Conservation (phyloP, 1,140 invertebrate species). For the Conus ventricosus region DNA sequence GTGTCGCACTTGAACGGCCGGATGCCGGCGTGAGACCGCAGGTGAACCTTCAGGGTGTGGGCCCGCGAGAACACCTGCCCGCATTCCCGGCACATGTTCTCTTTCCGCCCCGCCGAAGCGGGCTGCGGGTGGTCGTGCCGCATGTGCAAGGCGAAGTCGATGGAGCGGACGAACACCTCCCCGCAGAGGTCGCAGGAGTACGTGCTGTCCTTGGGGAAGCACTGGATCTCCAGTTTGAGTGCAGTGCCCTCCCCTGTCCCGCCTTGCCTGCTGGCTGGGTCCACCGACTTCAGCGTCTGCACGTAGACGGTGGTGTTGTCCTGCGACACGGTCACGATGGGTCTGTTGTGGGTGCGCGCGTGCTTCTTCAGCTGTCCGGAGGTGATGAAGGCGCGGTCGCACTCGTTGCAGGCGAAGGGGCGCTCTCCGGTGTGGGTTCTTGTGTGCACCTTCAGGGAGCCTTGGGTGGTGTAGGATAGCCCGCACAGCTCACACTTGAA, state of each 20-base stretch:
- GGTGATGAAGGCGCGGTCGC: slow-evolving; percentile 15
- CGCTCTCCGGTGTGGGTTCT: slow-evolving; percentile 15
- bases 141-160: slow-evolving; percentile 6
- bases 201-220: background rate
- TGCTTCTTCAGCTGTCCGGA: slow-evolving; percentile 14
- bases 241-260: background rate
- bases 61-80: slow-evolving; percentile 92
- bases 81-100: slow-evolving; percentile 86
- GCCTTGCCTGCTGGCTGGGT: background rate
- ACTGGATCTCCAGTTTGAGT: background rate
- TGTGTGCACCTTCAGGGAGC: slow-evolving; percentile 11
- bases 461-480: background rate
- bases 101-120: slow-evolving; percentile 80
- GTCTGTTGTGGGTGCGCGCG: background rate
- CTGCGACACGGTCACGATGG: background rate
- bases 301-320: background rate
- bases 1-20: slow-evolving; percentile 89
- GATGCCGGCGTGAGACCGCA: slow-evolving; percentile 91
- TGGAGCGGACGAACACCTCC: slow-evolving; percentile 14
- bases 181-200: background rate
- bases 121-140: slow-evolving; percentile 76
- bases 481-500: slow-evolving; percentile 13
- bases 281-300: background rate
- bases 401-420: background rate
- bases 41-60: slow-evolving; percentile 91